phyloP scores from a whole-genome alignment of 2,888 invertebrate genomes.

The Chrysodeixis includens region DNA sequence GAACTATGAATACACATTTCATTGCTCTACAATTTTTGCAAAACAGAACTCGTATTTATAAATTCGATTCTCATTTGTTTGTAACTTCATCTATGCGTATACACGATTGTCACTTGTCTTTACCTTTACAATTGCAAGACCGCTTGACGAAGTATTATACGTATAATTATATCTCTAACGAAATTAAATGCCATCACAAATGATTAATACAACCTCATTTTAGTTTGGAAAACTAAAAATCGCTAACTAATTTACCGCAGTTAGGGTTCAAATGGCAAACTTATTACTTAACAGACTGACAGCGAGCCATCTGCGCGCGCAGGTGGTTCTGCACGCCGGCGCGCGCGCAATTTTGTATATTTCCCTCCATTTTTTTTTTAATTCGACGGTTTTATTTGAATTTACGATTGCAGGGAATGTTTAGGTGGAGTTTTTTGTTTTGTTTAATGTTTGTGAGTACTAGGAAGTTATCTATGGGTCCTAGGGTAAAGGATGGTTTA shows the following conservation, averaged over 20 bases:
- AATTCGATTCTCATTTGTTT: too few relatives aligned
- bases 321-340: constrained; percentile 46
- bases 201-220: constrained; percentile 23
- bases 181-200: constrained; percentile 5
- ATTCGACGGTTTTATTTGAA: constrained; percentile 59
- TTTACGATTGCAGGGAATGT: constrained; percentile 47
- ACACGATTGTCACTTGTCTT: too few relatives aligned
- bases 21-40: too few relatives aligned
- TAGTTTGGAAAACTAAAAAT: constrained; percentile 26
- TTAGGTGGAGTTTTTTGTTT: constrained; percentile 16
- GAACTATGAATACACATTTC: too few relatives aligned
- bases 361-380: constrained; percentile 37
- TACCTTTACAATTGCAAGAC: too few relatives aligned
- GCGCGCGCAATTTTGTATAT: constrained; percentile 51
- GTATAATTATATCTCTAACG: background rate
- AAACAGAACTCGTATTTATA: too few relatives aligned
- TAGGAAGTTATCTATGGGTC: constrained; percentile 25
- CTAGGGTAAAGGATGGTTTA: background rate
- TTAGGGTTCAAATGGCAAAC: constrained; percentile 53
- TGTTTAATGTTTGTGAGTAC: background rate
- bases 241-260: constrained; percentile 21
- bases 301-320: constrained; percentile 55
- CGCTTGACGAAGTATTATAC: too few relatives aligned
- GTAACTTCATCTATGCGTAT: too few relatives aligned
- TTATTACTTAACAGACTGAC: constrained; percentile 54